Base-by-base conservation (phyloP, 2,113 vertebrate species). In the Gasterosteus nipponicus region DNA sequence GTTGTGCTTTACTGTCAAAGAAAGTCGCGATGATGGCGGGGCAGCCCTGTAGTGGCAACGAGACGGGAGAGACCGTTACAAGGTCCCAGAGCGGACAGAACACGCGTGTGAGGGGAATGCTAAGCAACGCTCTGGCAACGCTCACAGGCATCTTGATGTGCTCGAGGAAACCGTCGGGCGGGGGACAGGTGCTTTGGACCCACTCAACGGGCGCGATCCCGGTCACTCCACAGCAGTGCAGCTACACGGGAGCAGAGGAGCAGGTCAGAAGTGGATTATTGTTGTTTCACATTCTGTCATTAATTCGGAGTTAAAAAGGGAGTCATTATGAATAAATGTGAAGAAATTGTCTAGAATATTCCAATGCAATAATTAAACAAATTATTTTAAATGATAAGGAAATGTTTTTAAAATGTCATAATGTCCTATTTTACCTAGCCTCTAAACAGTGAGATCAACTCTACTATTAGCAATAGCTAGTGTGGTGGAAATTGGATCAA, bases 141-240 rank as follows among this genome's bases (percentile, higher is more conserved):
- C 92, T 91, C 78, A 93, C 92, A 26, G 57, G 5, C 84, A 85
- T 89, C 0, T 4, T 1, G 0, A 92, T 0, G 0, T 47, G 1
- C 38, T 87, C 83, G 0, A 53, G 0, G n/a, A 90, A 29, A 0
- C 73, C 46, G 0, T 46, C 1, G n/a, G 89, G 19, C 1, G 46
- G 0, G 26, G 91, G 89, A 19, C 92, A 93, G 7, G 89, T 92
- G 0, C 71, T 0, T 60, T 75, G 0, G 2, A 5, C 78, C 0
- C 68, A 0, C 22, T 87, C 85, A 0, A 92, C 2, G 3, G 80
- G 0, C 0, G 5, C 0, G 16, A 85, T 0, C 0, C 91, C 91
- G 0, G 84, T 77, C 12, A 70, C 0, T 6, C 92, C 92, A 61
- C 92, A 93, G 78, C 92, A 93, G 69, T 91, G 75, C 18, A 93